A percentile compares a stretch with the other conserved stretches of the same genome.
These are phyloP conservation scores for Cantharis rustica DNA, from an alignment of 2,888 invertebrate genomes.

Conservation along the genomic window DNA sequence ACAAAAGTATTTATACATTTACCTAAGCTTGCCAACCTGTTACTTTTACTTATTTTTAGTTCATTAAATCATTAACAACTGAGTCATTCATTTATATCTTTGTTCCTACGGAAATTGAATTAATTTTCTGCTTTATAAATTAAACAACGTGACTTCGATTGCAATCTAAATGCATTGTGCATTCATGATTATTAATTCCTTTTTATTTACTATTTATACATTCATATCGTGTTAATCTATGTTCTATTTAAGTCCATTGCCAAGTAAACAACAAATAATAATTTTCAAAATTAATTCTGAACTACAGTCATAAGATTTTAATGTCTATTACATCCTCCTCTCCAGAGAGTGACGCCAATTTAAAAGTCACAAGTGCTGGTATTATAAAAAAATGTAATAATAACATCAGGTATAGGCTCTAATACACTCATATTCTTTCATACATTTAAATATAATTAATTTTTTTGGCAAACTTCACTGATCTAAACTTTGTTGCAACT, in stretches of 20 bases:
- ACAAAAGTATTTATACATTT: background rate
- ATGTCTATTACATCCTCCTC: background rate
- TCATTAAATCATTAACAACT: background rate
- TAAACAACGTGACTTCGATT: background rate
- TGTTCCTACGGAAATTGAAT: background rate
- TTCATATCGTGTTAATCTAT: background rate
- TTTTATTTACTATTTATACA: background rate
- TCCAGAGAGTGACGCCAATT: background rate
- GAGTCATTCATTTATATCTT: background rate
- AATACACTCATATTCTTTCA: background rate
- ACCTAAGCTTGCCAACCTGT: background rate
- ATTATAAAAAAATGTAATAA: background rate
- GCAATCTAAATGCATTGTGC: background rate
- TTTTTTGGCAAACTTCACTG: background rate
- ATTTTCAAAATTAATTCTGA: slow-evolving; percentile 1
- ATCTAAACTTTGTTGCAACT: background rate
- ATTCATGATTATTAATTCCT: background rate
- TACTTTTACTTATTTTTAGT: background rate
- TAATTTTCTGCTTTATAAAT: background rate
- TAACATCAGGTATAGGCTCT: background rate
- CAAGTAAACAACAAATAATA: background rate
- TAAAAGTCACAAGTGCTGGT: background rate
- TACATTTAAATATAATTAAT: background rate
- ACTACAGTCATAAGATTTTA: background rate
- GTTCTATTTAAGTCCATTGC: background rate